phyloP scores from a whole-genome alignment of 2,888 invertebrate genomes.

The Pecten maximus region DNA sequence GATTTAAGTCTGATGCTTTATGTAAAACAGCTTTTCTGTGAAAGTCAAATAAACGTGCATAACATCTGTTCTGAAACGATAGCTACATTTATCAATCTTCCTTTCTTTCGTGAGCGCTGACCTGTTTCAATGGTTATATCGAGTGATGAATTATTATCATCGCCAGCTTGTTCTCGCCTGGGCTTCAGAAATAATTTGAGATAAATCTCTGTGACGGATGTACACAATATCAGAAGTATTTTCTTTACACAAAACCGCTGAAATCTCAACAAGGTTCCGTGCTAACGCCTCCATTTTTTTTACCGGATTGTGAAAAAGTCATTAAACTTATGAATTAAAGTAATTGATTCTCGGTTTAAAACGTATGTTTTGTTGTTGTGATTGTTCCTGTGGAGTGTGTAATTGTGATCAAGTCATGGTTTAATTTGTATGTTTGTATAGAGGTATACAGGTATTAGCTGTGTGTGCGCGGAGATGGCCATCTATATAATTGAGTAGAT shows the following conservation, averaged over 20 bases:
- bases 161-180: neutral
- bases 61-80: neutral
- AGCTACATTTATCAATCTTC: neutral
- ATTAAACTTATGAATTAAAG: slow-evolving; percentile 6
- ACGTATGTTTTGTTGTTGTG: neutral
- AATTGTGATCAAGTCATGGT: neutral
- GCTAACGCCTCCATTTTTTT: neutral
- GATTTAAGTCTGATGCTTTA: neutral
- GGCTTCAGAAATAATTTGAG: neutral
- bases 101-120: neutral
- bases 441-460: neutral
- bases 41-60: too few species aligned
- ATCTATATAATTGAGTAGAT: neutral
- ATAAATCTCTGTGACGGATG: neutral
- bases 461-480: neutral
- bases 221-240: neutral
- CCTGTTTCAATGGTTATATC: neutral
- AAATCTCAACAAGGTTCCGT: neutral
- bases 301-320: neutral
- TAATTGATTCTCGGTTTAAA: slow-evolving; percentile 15
- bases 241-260: neutral
- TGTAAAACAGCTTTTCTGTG: neutral
- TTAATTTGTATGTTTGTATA: neutral
- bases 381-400: neutral
- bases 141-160: neutral